These are phyloP conservation scores for Drosophila mimica DNA, from an alignment of 2,888 invertebrate species.

Conservation along the genomic window DNA sequence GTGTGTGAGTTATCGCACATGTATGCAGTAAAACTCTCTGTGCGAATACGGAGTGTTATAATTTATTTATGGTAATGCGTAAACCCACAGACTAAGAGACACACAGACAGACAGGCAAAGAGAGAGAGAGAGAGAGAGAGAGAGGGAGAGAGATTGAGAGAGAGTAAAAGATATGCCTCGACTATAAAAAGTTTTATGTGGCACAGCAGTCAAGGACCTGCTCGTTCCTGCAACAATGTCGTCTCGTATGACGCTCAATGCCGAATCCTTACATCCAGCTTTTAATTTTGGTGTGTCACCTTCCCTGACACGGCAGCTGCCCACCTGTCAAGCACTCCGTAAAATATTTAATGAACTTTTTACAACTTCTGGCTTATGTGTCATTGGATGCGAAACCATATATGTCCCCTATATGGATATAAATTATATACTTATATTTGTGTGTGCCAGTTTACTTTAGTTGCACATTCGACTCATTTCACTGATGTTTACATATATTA, in stretches of 20 bases:
- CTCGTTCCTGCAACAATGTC: constrained; percentile 56
- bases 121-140: not conserved
- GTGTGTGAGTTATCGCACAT: constrained; percentile 70
- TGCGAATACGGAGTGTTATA: constrained; percentile 73
- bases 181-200: constrained; percentile 73
- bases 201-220: constrained; percentile 22
- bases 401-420: not conserved
- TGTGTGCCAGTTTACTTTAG: constrained; percentile 13
- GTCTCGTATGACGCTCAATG: constrained; percentile 62
- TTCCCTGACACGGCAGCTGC: constrained; percentile 34
- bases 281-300: constrained; percentile 75
- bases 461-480: not conserved
- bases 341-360: constrained; percentile 76
- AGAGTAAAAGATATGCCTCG: constrained; percentile 13
- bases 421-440: not conserved
- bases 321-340: constrained; percentile 56
- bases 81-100: constrained; percentile 34
- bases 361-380: constrained; percentile 51
- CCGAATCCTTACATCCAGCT: constrained; percentile 73
- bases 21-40: constrained; percentile 76
- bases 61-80: constrained; percentile 80
- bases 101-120: not conserved
- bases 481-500: not conserved
- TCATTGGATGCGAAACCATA: constrained; percentile 11
- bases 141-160: not conserved